Percentiles rank a stretch among this genome's conserved stretches.
These are phyloP conservation scores for Nannoperca obscura DNA, from an alignment of 2,797 vertebrate species.

Conservation along the genomic window DNA sequence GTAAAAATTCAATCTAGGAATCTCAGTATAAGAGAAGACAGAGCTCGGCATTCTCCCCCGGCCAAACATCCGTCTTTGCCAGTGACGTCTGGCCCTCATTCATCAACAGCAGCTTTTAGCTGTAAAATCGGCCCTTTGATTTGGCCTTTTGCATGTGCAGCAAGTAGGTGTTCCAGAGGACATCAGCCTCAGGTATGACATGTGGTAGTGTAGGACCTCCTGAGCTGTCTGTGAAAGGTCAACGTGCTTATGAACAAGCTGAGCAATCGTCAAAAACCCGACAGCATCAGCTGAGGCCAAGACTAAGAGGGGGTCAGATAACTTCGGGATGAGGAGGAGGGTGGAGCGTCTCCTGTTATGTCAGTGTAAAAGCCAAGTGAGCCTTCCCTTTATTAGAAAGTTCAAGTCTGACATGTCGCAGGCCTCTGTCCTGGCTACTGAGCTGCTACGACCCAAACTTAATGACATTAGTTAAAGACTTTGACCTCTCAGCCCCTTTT, in stretches of 20 bases:
- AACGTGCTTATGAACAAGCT: conserved; percentile 50
- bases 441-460: background rate
- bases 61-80: conserved; percentile 54
- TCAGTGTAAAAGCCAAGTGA: conserved; percentile 23
- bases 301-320: conserved; percentile 34
- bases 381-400: conserved; percentile 11
- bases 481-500: background rate
- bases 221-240: conserved; percentile 46
- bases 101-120: conserved; percentile 71
- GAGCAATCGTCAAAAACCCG: conserved; percentile 34
- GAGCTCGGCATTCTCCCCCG: conserved; percentile 49
- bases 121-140: conserved; percentile 54
- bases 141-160: conserved; percentile 28
- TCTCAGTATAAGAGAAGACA: conserved; percentile 47
- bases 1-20: conserved; percentile 51
- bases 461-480: conserved; percentile 13
- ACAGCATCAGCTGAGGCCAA: conserved; percentile 45
- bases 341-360: conserved; percentile 6
- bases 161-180: conserved; percentile 44
- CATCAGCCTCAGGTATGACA: conserved; percentile 16
- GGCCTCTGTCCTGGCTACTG: conserved; percentile 6
- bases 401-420: conserved; percentile 30
- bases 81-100: conserved; percentile 47
- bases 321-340: conserved; percentile 7
- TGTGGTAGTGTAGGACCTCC: conserved; percentile 23